Evolutionary conservation across 2,797 vertebrate species (phyloP), one percentile per base, ranked within the genome.

Genomic region (Hoplostethus mediterraneus): DNA sequence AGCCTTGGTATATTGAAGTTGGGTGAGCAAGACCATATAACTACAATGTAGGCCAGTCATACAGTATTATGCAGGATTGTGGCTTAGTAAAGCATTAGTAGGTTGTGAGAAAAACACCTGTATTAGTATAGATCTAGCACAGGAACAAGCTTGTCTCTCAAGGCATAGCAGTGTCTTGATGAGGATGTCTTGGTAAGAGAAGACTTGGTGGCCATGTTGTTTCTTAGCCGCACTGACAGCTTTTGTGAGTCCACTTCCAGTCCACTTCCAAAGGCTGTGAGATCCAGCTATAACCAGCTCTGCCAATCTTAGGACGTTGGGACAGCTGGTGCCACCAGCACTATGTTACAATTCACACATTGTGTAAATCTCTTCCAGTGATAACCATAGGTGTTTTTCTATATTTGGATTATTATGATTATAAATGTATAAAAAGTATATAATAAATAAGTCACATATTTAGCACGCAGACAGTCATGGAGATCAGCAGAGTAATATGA

Each of bases 251-350:
- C 64, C 72, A 77, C 21, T 21, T 21, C 21, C 21, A 76, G 76
- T 49, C 60, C 42, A 60, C 67, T 52, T 80, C 47, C 68, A 80
- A 89, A 78, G 40, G 59, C 54, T 83, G 77, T 77, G 52, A 63
- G 68, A 91, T 68, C 80, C 81, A 73, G 75, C 80, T 77, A 16
- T 33, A 86, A 81, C 78, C 75, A 75, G 88, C 80, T 74, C 61
- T n/a, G 58, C 33, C 71, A 40, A 66, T 80, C 62, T 71, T 67
- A 73, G 65, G 65, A 33, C 52, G 48, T 28, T 28, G 47, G 77
- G 79, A 87, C 88, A 91, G 82, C 86, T 92, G 90, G 42, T 38
- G 75, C 62, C 31, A 42, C 42, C 2, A 49, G 9, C 17, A 52
- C 64, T 57, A 59, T 40, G 61, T 77, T 60, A 58, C 10, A 21